A percentile compares a stretch with the other conserved stretches of the same genome.
These are phyloP conservation scores for Rhinogobio ventralis DNA, from an alignment of 2,797 vertebrate genomes.

Conservation along the genomic window DNA sequence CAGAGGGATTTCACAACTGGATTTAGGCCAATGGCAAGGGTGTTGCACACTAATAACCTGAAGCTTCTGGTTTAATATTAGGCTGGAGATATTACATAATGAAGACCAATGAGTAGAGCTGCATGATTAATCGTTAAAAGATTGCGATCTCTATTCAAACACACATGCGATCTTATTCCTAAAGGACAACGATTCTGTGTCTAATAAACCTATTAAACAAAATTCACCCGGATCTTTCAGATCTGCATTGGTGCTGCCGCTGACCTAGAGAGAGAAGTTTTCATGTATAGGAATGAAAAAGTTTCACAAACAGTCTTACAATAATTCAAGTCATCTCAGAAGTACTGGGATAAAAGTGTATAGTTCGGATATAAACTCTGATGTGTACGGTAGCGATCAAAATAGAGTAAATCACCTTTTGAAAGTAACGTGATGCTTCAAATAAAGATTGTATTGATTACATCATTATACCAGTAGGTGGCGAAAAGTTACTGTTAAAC, in stretches of 20 bases:
- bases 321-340: background rate
- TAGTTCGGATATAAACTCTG: background rate
- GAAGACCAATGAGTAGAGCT: background rate
- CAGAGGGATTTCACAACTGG: background rate
- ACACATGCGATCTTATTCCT: no score
- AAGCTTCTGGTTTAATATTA: constrained; percentile 8
- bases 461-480: background rate
- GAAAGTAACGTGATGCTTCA: background rate
- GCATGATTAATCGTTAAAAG: no score
- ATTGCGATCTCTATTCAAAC: no score
- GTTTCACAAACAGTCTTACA: background rate
- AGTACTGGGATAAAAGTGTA: background rate
- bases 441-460: background rate
- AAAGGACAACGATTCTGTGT: background rate
- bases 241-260: background rate
- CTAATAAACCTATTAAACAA: background rate
- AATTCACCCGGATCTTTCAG: background rate
- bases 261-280: background rate
- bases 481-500: no score
- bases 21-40: background rate
- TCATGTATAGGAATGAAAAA: background rate
- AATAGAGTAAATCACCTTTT: background rate
- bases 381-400: no score
- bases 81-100: background rate
- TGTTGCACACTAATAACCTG: background rate